phyloP scores from a whole-genome alignment of 2,113 vertebrate genomes.

The Paraplagusia blochii region DNA sequence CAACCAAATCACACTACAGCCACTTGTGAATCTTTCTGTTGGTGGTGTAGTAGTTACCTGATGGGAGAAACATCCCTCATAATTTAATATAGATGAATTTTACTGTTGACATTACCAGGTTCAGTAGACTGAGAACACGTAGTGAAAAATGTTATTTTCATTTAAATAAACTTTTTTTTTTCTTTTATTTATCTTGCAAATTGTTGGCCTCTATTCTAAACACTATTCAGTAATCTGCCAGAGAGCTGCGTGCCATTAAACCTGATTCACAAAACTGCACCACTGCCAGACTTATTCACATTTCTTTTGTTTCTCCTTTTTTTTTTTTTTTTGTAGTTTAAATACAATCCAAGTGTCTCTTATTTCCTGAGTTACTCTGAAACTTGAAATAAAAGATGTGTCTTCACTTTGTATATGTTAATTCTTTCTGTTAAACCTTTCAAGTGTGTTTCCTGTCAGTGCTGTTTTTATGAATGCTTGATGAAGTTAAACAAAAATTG shows the following conservation, averaged over 20 bases:
- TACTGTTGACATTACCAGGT: too few relatives aligned
- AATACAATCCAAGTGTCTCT: constrained; percentile 13
- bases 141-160: too few relatives aligned
- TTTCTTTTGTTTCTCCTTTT: constrained; percentile 22
- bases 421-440: constrained; percentile 43
- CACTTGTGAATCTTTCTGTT: too few relatives aligned
- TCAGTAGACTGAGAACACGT: too few relatives aligned
- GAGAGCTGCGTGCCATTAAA: constrained; percentile 33
- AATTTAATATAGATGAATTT: too few relatives aligned
- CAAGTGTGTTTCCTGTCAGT: constrained; percentile 42
- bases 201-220: too few relatives aligned
- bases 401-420: constrained; percentile 27
- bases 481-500: constrained; percentile 37
- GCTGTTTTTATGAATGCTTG: constrained; percentile 33
- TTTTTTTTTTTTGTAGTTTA: constrained; percentile 19
- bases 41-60: too few relatives aligned
- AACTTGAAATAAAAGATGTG: constrained; percentile 31
- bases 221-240: constrained; percentile 22
- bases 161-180: too few relatives aligned
- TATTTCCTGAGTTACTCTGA: constrained; percentile 26
- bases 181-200: too few relatives aligned
- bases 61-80: too few relatives aligned
- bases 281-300: constrained; percentile 34
- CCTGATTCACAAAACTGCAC: constrained; percentile 19
- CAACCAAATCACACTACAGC: too few relatives aligned